phyloP scores from a whole-genome alignment of 2,888 invertebrate genomes.

The Lottia gigantea region DNA sequence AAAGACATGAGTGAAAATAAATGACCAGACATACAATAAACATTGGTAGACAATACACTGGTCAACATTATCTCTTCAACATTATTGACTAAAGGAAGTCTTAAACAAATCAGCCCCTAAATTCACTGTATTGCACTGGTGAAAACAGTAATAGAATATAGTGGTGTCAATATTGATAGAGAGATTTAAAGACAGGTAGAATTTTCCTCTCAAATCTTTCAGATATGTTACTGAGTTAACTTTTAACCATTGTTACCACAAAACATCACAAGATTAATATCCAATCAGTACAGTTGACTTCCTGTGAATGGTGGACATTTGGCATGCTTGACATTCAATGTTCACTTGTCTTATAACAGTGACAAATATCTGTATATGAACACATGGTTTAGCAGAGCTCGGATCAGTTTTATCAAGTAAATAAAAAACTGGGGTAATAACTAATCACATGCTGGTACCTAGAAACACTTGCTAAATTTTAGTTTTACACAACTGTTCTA shows the following conservation, averaged over 20 bases:
- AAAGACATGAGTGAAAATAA: background rate
- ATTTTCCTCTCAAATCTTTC: background rate
- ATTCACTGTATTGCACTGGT: constrained; percentile 3
- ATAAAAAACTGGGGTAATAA: no score
- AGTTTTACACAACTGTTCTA: no score
- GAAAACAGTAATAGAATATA: constrained; percentile 4
- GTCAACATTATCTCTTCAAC: background rate
- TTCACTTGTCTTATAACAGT: background rate
- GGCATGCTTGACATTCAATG: constrained; percentile 3
- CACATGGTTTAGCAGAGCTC: no score
- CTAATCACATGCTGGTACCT: no score
- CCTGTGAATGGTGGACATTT: background rate
- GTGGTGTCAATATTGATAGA: background rate
- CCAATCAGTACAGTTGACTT: background rate
- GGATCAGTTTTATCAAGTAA: no score
- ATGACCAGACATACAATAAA: constrained; percentile 4
- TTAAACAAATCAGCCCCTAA: constrained; percentile 7
- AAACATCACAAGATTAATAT: constrained; percentile 8
- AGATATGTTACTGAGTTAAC: no score
- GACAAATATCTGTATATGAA: background rate
- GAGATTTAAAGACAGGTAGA: background rate
- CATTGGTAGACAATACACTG: background rate
- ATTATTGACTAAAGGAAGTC: constrained; percentile 5
- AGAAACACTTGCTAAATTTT: no score
- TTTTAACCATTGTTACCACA: constrained; percentile 7